Evolutionary conservation across 1,140 invertebrate species (phyloP), one percentile per base, ranked within the genome.

Genomic region (Akabosia matsudoensis): DNA sequence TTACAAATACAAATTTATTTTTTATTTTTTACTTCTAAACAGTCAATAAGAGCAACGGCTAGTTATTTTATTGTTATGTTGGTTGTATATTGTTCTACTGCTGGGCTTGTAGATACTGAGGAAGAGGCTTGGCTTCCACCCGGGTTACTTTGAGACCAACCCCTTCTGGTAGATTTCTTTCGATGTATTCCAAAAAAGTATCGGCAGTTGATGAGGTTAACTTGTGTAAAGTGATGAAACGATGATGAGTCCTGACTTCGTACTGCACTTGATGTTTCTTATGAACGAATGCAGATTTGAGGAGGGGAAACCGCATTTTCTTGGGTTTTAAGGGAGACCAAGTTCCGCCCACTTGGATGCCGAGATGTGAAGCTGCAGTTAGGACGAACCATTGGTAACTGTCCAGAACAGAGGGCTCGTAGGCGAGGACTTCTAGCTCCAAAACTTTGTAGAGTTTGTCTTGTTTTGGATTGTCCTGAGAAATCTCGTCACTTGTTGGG

Each of bases 191-290:
- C 33, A 99, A 86, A 85, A 94, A 95, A 26, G 97, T 98, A 79
- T 96, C 94, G 67, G 95, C 91, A 26, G 97, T 99, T 10, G 96
- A 97, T 24, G 94, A 95, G 1, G 97, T 99, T 1, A 99, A 83
- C 80, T 91, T 88, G 77, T 91, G 87, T 70, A 97, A 91, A 83
- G 94, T 89, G 80, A 98, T 88, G 82, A 93, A 92, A 76, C 90
- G 89, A 84, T 91, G 97, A 85, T 98, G 95, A 14, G 97, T 99
- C 82, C 97, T 88, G 2, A 92, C 89, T 88, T 99, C 97, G 87
- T 99, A 99, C 82, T 98, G 96, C 0, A 97, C 95, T 83, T 91
- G 89, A 84, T 97, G 95, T 81, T 97, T 98, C 84, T 97, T 98
- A 82, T 95, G 91, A 81, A 97, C 91, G 84, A 95, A 93, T 64